Base-by-base conservation (phyloP, 2,888 invertebrate species). In the Helicoverpa assulta region DNA sequence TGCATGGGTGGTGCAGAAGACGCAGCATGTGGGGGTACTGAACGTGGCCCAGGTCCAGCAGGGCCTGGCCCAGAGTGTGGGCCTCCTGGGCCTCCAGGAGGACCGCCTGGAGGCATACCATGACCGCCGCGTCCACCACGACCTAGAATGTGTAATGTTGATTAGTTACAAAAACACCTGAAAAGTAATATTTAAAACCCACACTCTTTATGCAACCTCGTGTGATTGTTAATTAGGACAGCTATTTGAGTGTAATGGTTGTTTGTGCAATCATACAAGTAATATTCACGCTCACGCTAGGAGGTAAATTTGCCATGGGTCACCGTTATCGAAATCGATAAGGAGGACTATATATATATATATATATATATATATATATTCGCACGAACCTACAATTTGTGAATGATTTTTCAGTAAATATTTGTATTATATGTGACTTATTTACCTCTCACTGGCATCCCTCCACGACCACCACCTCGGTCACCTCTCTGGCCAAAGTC, bases 371-470 rank as follows among this genome's bases (percentile, higher is more conserved):
- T n/a, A n/a, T n/a, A n/a, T n/a, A n/a, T n/a, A n/a, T n/a, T n/a
- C n/a, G n/a, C n/a, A n/a, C n/a, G n/a, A n/a, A n/a, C n/a, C n/a
- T n/a, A n/a, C n/a, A n/a, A n/a, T 47, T n/a, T 47, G 5, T 47
- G 47, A n/a, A 47, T 47, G n/a, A n/a, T n/a, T n/a, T 16, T n/a
- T 3, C n/a, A 6, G 2, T 6, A 47, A 16, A 26, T 4, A 47
- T 47, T 47, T 47, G 7, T 14, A 5, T 14, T 6, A 33, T 10
- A 33, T 33, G 26, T 3, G 2, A 26, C 2, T 16, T 53, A 53
- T n/a, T 60, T 80, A 93, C 95, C 95, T 93, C 95, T 92, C 94
- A 95, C 94, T 6, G 91, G 93, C 94, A 94, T 94, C 58, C 95
- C 95, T 47, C 95, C 92, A 50, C 93, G 87, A 10, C 92, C 92